A percentile compares a stretch with the other conserved stretches of the same genome.
Evolutionary conservation across 2,888 invertebrate genomes (phyloP).

Genomic region (Leptogaster cylindrica): DNA sequence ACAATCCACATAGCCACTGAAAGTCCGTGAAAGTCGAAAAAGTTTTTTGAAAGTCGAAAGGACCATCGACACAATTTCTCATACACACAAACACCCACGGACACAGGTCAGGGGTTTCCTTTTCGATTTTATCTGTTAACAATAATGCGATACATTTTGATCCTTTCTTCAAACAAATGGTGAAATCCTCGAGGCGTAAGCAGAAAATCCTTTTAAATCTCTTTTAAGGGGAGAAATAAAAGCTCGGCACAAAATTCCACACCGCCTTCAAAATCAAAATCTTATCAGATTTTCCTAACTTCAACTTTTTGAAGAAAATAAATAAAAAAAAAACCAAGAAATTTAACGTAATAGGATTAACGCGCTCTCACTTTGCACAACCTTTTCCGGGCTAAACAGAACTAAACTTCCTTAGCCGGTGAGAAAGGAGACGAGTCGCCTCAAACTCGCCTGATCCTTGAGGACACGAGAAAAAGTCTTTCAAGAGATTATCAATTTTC

Average conservation of each 20-base stretch:
- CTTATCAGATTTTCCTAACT: slow-evolving; percentile 41
- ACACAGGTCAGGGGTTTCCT: slow-evolving; percentile 11
- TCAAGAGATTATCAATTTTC: slow-evolving; percentile 44
- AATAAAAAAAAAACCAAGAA: slow-evolving; percentile 1
- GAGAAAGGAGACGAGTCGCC: too few relatives aligned
- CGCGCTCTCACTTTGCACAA: slow-evolving; percentile 33
- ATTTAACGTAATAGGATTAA: slow-evolving; percentile 40
- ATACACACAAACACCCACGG: neutral
- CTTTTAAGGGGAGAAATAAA: slow-evolving; percentile 6
- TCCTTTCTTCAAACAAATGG: slow-evolving; percentile 29
- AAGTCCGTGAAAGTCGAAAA: too few relatives aligned
- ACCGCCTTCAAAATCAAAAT: slow-evolving; percentile 42
- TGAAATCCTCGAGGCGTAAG: slow-evolving; percentile 1
- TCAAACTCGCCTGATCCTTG: slow-evolving; percentile 19
- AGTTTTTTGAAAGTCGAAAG: too few relatives aligned
- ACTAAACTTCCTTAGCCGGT: slow-evolving; percentile 11
- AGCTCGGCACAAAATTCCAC: slow-evolving; percentile 25
- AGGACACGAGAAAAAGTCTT: slow-evolving; percentile 30
- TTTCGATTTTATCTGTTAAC: slow-evolving; percentile 3
- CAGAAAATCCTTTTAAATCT: slow-evolving; percentile 39
- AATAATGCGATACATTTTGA: slow-evolving; percentile 31
- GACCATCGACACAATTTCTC: slow-evolving; percentile 1
- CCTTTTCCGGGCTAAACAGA: slow-evolving; percentile 30
- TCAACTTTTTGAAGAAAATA: neutral
- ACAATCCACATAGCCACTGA: too few relatives aligned